phyloP scores from a whole-genome alignment of 2,888 invertebrate species.

The Cosmopolites sordidus region DNA sequence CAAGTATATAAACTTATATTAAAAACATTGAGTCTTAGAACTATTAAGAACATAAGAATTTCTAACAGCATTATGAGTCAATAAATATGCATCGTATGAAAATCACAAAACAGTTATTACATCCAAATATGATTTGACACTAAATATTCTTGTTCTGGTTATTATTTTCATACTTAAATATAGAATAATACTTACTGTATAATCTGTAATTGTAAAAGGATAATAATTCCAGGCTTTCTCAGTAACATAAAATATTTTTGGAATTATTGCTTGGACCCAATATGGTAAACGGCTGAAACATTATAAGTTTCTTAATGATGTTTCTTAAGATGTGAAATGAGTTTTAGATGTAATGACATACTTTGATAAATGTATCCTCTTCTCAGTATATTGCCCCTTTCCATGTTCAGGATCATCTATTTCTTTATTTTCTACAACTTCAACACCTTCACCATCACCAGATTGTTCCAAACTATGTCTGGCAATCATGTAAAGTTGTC shows the following conservation, averaged over 20 bases:
- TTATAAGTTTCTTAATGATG: too few species aligned
- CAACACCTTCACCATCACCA: slow-evolving; percentile 84
- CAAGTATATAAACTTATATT: too few species aligned
- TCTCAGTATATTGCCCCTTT: slow-evolving; percentile 84
- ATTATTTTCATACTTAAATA: too few species aligned
- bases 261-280: slow-evolving; percentile 84
- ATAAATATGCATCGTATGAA: too few species aligned
- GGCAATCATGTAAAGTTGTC: slow-evolving; percentile 93
- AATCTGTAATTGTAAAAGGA: slow-evolving; percentile 82
- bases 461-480: slow-evolving; percentile 90
- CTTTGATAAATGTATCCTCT: slow-evolving; percentile 85
- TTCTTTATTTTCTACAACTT: slow-evolving; percentile 79
- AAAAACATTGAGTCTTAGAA: too few species aligned
- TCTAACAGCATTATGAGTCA: too few species aligned
- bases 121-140: too few species aligned
- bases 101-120: too few species aligned
- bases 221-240: slow-evolving; percentile 96
- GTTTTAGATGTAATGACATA: slow-evolving; percentile 40
- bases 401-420: slow-evolving; percentile 77
- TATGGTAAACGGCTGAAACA: slow-evolving; percentile 75
- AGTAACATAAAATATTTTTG: slow-evolving; percentile 86
- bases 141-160: too few species aligned
- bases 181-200: slow-evolving; percentile 60
- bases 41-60: too few species aligned
- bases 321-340: not conserved